Conservation (phyloP, 2,797 vertebrate genomes). For the Pseudotriccus pelzelni region DNA sequence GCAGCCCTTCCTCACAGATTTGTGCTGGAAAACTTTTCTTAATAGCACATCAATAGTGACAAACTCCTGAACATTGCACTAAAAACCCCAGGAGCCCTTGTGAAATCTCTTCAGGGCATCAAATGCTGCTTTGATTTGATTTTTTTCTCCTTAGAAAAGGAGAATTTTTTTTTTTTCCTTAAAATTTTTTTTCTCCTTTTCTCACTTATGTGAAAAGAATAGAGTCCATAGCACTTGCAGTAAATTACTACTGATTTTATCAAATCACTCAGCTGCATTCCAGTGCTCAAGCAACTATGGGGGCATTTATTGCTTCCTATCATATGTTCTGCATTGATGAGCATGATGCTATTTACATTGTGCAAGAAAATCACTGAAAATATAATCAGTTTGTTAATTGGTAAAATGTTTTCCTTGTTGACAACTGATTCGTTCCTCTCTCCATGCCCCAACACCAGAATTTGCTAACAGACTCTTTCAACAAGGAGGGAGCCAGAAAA, state of each 20-base stretch:
- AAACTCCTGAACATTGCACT: not conserved
- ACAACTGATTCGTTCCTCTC: not conserved
- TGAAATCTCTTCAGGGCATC: not conserved
- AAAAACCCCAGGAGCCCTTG: not conserved
- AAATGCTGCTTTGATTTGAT: not conserved
- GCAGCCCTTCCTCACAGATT: not conserved
- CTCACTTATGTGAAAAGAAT: not conserved
- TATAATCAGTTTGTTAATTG: not conserved
- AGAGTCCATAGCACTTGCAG: not conserved
- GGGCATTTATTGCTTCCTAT: not conserved
- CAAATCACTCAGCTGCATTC: not conserved
- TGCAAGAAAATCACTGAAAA: not conserved
- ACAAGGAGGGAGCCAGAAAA: not conserved
- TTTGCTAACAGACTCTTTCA: not conserved
- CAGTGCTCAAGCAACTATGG: not conserved
- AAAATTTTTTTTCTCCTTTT: not conserved
- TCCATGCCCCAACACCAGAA: not conserved
- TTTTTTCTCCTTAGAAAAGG: not conserved
- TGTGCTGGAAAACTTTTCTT: not conserved
- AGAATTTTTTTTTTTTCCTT: not conserved
- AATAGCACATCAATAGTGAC: not conserved
- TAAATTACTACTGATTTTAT: slow-evolving; percentile 35
- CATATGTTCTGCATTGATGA: not conserved
- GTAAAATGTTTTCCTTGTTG: not conserved
- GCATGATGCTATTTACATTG: not conserved